These are phyloP conservation scores for Somateria mollissima DNA, from an alignment of 2,797 vertebrate genomes.

Conservation along the genomic window DNA sequence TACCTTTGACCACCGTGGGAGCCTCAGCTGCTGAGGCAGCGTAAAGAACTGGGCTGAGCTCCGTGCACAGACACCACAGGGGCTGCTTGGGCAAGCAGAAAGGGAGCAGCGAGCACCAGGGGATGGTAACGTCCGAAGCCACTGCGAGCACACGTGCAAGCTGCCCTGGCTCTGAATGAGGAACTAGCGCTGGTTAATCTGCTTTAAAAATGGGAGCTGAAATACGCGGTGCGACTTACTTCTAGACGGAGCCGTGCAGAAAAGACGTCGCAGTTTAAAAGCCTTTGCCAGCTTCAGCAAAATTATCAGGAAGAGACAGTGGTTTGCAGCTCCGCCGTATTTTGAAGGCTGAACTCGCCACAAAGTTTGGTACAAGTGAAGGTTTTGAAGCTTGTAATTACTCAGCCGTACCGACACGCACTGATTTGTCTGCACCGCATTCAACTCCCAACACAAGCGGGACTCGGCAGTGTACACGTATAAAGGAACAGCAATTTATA, in stretches of 20 bases:
- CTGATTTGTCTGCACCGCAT: background rate
- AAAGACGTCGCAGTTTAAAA: background rate
- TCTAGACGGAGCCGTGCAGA: background rate
- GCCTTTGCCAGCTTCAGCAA: background rate
- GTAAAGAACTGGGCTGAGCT: background rate
- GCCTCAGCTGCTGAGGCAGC: background rate
- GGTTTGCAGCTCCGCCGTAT: background rate
- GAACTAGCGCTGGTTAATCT: background rate
- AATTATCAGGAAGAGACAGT: background rate
- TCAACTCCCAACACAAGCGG: accelerated
- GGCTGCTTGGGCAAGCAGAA: background rate
- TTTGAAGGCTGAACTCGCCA: background rate
- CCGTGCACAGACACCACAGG: no score
- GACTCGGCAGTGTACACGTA: background rate
- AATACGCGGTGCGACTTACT: background rate
- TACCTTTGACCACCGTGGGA: background rate
- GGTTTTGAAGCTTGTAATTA: background rate
- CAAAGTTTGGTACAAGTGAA: background rate
- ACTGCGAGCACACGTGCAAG: accelerated
- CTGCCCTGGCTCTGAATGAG: background rate
- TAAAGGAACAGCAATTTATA: background rate
- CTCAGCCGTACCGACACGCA: background rate
- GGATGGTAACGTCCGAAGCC: background rate
- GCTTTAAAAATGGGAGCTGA: background rate
- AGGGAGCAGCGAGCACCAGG: background rate